phyloP scores from a whole-genome alignment of 2,113 vertebrate genomes.

The rabbit (Oryctolagus cuniculus) region DNA sequence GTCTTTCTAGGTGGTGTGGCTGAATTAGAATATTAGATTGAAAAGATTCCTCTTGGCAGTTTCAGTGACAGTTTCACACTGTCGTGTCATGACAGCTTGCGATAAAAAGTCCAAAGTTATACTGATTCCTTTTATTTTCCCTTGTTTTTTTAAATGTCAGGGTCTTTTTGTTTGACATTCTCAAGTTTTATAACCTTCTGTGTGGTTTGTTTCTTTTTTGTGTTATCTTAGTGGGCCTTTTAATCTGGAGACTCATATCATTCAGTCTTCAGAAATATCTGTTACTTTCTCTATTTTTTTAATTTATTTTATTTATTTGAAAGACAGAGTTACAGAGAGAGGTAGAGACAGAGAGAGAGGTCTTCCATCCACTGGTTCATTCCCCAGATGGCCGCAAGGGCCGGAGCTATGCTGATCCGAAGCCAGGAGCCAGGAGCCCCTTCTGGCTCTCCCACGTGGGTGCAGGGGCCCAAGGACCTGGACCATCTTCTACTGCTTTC shows the following conservation, averaged over 20 bases:
- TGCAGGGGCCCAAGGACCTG: too few relatives aligned
- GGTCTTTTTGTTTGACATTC: conserved; percentile 7
- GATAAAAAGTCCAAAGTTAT: neutral
- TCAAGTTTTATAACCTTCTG: conserved; percentile 25
- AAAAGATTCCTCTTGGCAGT: neutral
- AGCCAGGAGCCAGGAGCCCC: too few relatives aligned
- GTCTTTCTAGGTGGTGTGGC: conserved; percentile 24
- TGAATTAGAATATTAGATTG: conserved; percentile 34
- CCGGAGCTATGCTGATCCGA: too few relatives aligned
- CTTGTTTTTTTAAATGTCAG: neutral
- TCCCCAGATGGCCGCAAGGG: too few relatives aligned
- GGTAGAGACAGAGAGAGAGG: too few relatives aligned
- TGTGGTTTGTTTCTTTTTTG: neutral
- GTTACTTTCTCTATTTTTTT: neutral
- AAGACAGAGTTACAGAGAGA: too few relatives aligned
- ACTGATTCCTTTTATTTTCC: neutral
- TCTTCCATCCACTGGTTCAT: too few relatives aligned
- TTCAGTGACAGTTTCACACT: neutral
- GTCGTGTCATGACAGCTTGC: conserved; percentile 17
- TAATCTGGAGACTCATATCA: neutral
- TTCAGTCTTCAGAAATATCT: conserved; percentile 42
- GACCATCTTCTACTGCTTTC: too few relatives aligned
- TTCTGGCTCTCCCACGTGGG: too few relatives aligned
- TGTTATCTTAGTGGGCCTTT: conserved; percentile 9
- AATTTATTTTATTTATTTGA: too few relatives aligned